phyloP scores from a whole-genome alignment of 2,113 vertebrate species.

The Dipodomys stephensi region DNA sequence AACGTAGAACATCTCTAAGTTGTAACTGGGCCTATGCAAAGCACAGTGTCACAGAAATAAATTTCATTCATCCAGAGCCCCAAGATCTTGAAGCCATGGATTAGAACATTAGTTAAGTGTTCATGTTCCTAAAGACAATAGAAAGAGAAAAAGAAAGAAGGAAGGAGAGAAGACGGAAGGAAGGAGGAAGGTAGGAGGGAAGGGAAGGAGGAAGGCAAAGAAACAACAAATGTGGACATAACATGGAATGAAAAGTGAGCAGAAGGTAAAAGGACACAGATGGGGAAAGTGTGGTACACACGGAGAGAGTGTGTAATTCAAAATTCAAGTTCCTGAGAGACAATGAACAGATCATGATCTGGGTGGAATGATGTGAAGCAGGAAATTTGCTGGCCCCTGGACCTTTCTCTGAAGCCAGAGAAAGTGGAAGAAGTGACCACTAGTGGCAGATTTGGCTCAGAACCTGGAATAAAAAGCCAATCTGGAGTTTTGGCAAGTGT shows the following conservation, averaged over 20 bases:
- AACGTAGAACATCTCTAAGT: background rate
- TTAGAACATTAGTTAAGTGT: background rate
- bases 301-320: background rate
- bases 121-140: background rate
- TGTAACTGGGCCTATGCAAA: background rate
- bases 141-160: background rate
- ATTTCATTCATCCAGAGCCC: background rate
- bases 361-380: conserved; percentile 44
- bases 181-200: no score
- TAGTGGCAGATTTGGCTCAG: conserved; percentile 42
- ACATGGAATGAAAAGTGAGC: background rate
- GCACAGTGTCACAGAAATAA: background rate
- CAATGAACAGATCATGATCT: conserved; percentile 16
- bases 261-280: background rate
- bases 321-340: conserved; percentile 16
- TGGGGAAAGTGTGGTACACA: background rate
- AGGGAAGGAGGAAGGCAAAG: no score
- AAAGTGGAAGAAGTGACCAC: conserved; percentile 52
- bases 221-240: background rate
- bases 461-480: conserved; percentile 42
- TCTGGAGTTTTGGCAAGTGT: conserved; percentile 1
- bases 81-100: background rate
- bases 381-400: conserved; percentile 47
- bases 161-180: no score
- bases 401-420: conserved; percentile 31